Base-by-base conservation (phyloP, 1,140 invertebrate species). In the Hirudo medicinalis region DNA sequence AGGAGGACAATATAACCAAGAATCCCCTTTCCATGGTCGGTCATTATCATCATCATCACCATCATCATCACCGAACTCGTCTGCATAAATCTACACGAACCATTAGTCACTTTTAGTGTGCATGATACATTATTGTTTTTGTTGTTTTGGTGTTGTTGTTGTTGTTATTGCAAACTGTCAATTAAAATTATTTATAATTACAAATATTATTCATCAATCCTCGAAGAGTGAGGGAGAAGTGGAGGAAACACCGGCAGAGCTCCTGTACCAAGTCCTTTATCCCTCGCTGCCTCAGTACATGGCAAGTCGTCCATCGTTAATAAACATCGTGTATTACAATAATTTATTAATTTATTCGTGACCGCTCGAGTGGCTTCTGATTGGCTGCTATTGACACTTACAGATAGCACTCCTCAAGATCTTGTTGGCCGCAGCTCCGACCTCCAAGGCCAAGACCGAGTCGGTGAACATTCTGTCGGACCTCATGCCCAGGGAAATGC, bases 391-490 rank as follows among this genome's bases (percentile, higher is more conserved):
- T 1, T 53, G 43, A 9, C 19, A 15, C 1, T 20, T 76, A 63
- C 75, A 84, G 83, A 98, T 98, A 76, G 92, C 94, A 25, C 79
- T 98, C 25, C 82, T 99, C 22, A 99, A 99, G 86, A 94, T 99
- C 76, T 85, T 99, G 29, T 84, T 99, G 60, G 96, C 95, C 66
- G 93, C 95, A 67, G 92, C 94, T 22, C 95, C 96, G 0, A 97
- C 94, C 5, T 96, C 92, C 25, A 99, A 97, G 84, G 89, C 93
- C 22, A 99, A 98, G 85, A 93, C 91, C 40, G 96, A 99, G 80
- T 95, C 94, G 69, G 94, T 98, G 76, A 98, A 98, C 83, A 97
- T 99, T 54, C 89, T 98, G 87, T 89, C 92, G 66, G 97, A 99
- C 84, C 89, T 99, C 57, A 81, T 99, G 74, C 94, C 94, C 8